phyloP scores from a whole-genome alignment of 1,140 invertebrate species.

The Uloborus diversus region DNA sequence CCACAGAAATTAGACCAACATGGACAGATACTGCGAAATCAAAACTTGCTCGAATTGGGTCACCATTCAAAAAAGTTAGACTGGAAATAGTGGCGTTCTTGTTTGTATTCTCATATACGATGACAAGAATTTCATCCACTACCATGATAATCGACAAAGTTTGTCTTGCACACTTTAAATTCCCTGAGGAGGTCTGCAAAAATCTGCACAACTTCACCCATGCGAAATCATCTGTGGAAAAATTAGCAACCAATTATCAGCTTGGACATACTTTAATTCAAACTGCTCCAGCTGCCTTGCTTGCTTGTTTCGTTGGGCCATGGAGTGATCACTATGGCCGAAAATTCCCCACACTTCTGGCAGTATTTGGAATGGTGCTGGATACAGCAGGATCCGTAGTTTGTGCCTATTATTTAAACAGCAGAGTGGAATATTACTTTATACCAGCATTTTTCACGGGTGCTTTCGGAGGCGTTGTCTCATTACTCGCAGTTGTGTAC shows the following conservation, averaged over 20 bases:
- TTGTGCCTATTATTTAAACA: slow-evolving; percentile 3
- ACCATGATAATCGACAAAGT: slow-evolving; percentile 44
- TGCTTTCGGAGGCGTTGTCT: slow-evolving; percentile 1
- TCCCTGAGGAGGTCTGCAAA: neutral
- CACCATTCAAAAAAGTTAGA: neutral
- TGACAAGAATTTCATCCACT: slow-evolving; percentile 28
- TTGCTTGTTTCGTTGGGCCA: slow-evolving; percentile 34
- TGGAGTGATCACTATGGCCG: slow-evolving; percentile 47
- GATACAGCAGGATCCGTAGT: slow-evolving; percentile 21
- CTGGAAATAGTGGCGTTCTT: slow-evolving; percentile 34
- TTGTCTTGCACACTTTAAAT: slow-evolving; percentile 16
- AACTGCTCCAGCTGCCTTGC: slow-evolving; percentile 26
- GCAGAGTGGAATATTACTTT: slow-evolving; percentile 30
- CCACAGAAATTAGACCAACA: neutral
- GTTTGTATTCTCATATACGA: slow-evolving; percentile 23
- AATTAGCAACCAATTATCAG: slow-evolving; percentile 33
- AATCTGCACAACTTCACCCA: slow-evolving; percentile 8
- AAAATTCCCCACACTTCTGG: slow-evolving; percentile 8
- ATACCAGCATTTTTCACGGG: slow-evolving; percentile 23
- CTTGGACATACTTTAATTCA: slow-evolving; percentile 28
- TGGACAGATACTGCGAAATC: neutral
- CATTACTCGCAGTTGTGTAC: slow-evolving; percentile 20
- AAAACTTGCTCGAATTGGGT: neutral
- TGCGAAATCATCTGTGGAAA: slow-evolving; percentile 1
- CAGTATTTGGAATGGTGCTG: slow-evolving; percentile 9